Evolutionary conservation across 2,113 vertebrate species (phyloP).

Genomic region (Danionella cerebrum): DNA sequence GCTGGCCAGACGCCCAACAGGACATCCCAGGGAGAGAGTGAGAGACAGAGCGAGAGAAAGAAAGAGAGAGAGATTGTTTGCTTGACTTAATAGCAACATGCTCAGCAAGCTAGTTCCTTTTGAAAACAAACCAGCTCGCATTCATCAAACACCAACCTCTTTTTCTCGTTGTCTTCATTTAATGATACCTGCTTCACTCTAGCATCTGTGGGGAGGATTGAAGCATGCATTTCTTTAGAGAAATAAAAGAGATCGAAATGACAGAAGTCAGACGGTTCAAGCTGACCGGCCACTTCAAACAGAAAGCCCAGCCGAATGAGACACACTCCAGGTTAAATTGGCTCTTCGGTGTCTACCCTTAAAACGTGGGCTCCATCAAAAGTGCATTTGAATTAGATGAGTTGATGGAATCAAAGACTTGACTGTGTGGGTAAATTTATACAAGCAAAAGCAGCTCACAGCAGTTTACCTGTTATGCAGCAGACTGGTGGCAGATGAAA

Average conservation of each 20-base stretch:
- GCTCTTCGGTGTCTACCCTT: constrained; percentile 70
- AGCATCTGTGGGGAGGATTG: constrained; percentile 88
- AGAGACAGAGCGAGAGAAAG: too few species aligned
- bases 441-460: constrained; percentile 84
- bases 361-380: constrained; percentile 81
- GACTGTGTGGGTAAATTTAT: constrained; percentile 85
- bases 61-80: too few species aligned
- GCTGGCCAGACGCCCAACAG: constrained; percentile 62
- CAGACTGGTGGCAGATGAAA: constrained; percentile 79
- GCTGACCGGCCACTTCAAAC: constrained; percentile 97
- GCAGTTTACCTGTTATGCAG: constrained; percentile 89
- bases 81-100: constrained; percentile 64
- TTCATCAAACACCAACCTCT: constrained; percentile 39
- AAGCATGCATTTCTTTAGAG: constrained; percentile 89
- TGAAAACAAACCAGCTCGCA: constrained; percentile 59
- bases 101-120: constrained; percentile 45
- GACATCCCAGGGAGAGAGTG: constrained; percentile 70
- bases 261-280: constrained; percentile 98
- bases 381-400: constrained; percentile 93
- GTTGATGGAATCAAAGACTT: constrained; percentile 88
- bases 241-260: constrained; percentile 90
- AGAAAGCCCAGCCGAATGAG: constrained; percentile 79
- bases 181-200: constrained; percentile 94
- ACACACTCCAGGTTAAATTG: constrained; percentile 98
- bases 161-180: constrained; percentile 54